A percentile compares a stretch with the other conserved stretches of the same genome.
These are phyloP conservation scores for Invenusta paracnida DNA, from an alignment of 2,888 invertebrate species.

Conservation along the genomic window DNA sequence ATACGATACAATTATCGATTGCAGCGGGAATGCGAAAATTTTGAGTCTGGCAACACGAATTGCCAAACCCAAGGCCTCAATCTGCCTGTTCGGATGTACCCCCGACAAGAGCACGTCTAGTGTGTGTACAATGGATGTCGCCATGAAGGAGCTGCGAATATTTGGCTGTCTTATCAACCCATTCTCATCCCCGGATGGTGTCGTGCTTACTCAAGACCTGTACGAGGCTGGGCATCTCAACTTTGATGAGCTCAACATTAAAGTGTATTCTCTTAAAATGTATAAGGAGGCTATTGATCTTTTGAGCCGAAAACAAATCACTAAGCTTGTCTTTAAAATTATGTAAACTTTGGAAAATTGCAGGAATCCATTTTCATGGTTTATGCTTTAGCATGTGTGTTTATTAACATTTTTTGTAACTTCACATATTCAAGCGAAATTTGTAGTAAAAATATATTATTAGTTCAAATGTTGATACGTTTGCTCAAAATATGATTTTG, in stretches of 20 bases:
- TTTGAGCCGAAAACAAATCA: background rate
- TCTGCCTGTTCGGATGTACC: background rate
- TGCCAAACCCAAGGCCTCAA: background rate
- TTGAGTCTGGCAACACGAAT: background rate
- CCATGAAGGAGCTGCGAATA: background rate
- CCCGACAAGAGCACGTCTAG: background rate
- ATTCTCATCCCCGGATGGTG: background rate
- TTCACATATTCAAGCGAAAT: no score
- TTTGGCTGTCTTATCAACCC: slow-evolving; percentile 10
- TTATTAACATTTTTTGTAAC: no score
- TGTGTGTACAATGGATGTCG: background rate
- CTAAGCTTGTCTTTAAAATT: background rate
- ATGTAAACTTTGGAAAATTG: no score
- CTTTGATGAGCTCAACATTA: background rate
- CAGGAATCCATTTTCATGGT: no score
- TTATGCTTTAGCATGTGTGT: no score
- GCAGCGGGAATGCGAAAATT: background rate
- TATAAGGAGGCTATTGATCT: background rate
- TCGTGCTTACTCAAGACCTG: background rate
- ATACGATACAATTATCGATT: slow-evolving; percentile 16
- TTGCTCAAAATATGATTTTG: no score
- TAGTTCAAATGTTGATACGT: no score
- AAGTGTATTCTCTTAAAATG: background rate
- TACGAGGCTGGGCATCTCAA: background rate
- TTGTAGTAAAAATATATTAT: no score